Percentiles rank a stretch among this genome's conserved stretches.
These are phyloP conservation scores for Leptinotarsa juncta DNA, from an alignment of 2,888 invertebrate species.

Conservation along the genomic window DNA sequence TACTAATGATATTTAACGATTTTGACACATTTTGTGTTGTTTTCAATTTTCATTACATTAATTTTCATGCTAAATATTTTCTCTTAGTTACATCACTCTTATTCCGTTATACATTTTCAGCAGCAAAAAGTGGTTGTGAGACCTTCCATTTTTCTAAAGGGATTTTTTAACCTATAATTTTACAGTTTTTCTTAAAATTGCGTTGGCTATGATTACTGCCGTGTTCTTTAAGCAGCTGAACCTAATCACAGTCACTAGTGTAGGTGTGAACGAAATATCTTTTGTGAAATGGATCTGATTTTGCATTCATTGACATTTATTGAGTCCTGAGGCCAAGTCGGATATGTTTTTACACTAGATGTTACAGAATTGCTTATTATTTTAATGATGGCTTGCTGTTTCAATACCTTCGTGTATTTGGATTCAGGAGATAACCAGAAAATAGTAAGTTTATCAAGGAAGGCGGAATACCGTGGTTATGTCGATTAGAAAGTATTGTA, in stretches of 20 bases:
- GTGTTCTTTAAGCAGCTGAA: conserved; percentile 1
- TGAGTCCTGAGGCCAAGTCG: not conserved
- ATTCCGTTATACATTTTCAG: too few species aligned
- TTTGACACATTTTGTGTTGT: too few species aligned
- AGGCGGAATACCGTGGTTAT: not conserved
- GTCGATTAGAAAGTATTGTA: too few species aligned
- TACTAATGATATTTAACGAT: too few species aligned
- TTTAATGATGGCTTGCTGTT: conserved; percentile 4
- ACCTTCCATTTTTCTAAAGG: too few species aligned
- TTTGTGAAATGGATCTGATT: conserved; percentile 2
- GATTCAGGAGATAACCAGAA: conserved; percentile 2
- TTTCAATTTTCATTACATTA: too few species aligned
- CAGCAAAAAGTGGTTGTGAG: too few species aligned
- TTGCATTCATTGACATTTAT: conserved; percentile 19
- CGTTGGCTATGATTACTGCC: not conserved
- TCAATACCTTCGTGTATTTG: conserved; percentile 1
- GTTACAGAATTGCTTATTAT: conserved; percentile 12
- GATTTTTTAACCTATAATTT: too few species aligned
- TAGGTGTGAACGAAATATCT: conserved; percentile 16
- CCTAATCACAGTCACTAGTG: conserved; percentile 8
- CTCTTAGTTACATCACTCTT: too few species aligned
- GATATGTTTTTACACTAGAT: not conserved
- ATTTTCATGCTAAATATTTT: too few species aligned
- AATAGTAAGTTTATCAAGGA: not conserved
- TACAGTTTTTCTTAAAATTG: not conserved